Evolutionary conservation across 2,113 vertebrate species (phyloP), one percentile per base, ranked within the genome.

Genomic region (Carlito syrichta): DNA sequence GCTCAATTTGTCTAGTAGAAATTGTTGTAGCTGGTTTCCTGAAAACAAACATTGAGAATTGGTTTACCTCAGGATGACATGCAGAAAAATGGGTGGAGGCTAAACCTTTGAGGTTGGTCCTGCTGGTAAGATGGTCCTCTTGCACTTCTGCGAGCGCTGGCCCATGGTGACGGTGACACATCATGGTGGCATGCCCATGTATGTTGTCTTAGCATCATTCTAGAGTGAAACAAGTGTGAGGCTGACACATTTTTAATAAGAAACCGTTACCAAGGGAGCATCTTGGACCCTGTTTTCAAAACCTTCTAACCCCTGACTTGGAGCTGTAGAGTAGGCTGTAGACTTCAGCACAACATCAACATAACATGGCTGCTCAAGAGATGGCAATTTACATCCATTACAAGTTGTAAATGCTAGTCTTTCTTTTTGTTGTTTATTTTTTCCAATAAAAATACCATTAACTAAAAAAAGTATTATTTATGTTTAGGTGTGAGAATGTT

Each of bases 321-420:
- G n/a, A n/a, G n/a, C n/a, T n/a, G n/a, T n/a, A n/a, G n/a, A n/a
- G n/a, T n/a, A n/a, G n/a, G n/a, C n/a, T n/a, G n/a, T n/a, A n/a
- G n/a, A n/a, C n/a, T n/a, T n/a, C n/a, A n/a, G n/a, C n/a, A n/a
- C 97, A 98, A 98, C 98, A 98, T n/a, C 99, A 98, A 98, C 96
- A 97, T 98, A 98, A 99, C 98, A 98, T 98, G 35, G 98, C 99
- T 99, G 98, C 99, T 99, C 98, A 98, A 98, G 99, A 99, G 99
- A 99, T 96, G 98, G 99, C 99, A 98, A 98, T 99, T 99, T 99
- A 99, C 99, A 99, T 99, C 99, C 99, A 99, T 99, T 99, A 99
- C 99, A 99, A 99, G 99, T 99, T 99, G 99, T 99, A 99, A 99
- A 99, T 99, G 99, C 99, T 99, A 99, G 99, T 99, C 98, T 99